These are phyloP conservation scores for Dasysyrphus tricinctus DNA, from an alignment of 2,888 invertebrate species.

Conservation along the genomic window DNA sequence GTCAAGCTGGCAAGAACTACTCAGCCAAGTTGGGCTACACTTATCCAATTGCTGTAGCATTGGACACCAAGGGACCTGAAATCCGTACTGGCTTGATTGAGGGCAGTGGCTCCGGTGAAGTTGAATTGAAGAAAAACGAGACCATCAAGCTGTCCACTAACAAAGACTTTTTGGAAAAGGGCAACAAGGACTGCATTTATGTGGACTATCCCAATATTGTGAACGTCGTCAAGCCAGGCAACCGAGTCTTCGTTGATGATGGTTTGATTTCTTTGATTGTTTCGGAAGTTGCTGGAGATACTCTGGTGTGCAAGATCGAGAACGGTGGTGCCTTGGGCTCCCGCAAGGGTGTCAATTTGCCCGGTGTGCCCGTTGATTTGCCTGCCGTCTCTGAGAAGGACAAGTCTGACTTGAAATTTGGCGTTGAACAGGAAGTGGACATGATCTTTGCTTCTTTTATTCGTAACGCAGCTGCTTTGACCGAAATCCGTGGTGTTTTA, in stretches of 20 bases:
- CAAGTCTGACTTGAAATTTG: conserved; percentile 94
- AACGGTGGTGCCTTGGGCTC: conserved; percentile 98
- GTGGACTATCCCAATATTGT: conserved; percentile 98
- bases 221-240: conserved; percentile 93
- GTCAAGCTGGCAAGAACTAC: conserved; percentile 92
- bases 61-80: conserved; percentile 99
- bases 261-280: conserved; percentile 97
- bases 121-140: conserved; percentile 93
- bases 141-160: conserved; percentile 93
- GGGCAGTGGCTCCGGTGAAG: conserved; percentile 94
- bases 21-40: conserved; percentile 89
- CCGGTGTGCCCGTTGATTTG: conserved; percentile 96
- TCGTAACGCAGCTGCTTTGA: conserved; percentile 93
- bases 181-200: conserved; percentile 89
- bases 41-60: conserved; percentile 95
- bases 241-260: conserved; percentile 96
- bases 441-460: conserved; percentile 99
- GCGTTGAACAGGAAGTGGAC: conserved; percentile 92
- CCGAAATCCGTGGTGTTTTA: conserved; percentile 93
- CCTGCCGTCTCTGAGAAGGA: conserved; percentile 99
- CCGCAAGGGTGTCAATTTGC: conserved; percentile 98
- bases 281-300: conserved; percentile 86
- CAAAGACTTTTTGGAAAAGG: conserved; percentile 89
- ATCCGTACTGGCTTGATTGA: conserved; percentile 97
- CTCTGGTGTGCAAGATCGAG: conserved; percentile 92